A percentile compares a stretch with the other conserved stretches of the same genome.
Conservation (phyloP, 2,888 invertebrate genomes). For the Xanthia togata region DNA sequence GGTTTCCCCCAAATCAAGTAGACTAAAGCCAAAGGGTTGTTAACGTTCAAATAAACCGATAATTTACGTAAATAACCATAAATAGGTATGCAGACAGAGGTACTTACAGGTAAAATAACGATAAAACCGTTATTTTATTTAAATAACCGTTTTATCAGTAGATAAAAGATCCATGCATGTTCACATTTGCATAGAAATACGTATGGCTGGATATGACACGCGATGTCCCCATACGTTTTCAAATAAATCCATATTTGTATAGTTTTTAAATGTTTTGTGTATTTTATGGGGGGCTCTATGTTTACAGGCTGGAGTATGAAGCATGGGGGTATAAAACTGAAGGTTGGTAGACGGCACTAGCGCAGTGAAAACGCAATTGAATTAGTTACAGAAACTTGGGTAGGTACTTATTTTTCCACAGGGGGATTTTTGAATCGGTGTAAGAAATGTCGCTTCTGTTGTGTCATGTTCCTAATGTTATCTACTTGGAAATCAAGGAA, state of each 20-base stretch:
- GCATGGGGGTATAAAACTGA: slow-evolving; percentile 19
- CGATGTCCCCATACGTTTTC: slow-evolving; percentile 61
- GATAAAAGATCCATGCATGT: slow-evolving; percentile 54
- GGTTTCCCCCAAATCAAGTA: slow-evolving; percentile 2
- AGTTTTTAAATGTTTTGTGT: slow-evolving; percentile 49
- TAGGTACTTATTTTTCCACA: background rate
- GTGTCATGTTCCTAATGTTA: background rate
- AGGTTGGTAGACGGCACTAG: background rate
- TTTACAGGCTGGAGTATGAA: slow-evolving; percentile 24
- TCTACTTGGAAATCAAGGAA: background rate
- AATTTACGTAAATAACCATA: slow-evolving; percentile 12
- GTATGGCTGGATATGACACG: slow-evolving; percentile 66
- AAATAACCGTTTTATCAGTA: slow-evolving; percentile 43
- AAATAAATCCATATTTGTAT: slow-evolving; percentile 57
- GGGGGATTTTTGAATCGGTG: background rate
- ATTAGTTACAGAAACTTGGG: background rate
- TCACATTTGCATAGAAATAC: slow-evolving; percentile 65
- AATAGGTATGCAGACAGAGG: background rate
- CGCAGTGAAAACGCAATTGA: too few relatives aligned
- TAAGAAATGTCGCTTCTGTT: background rate
- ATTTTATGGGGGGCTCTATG: slow-evolving; percentile 49
- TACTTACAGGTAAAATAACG: slow-evolving; percentile 21
- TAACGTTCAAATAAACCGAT: slow-evolving; percentile 24
- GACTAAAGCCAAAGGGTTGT: slow-evolving; percentile 17
- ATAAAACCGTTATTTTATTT: slow-evolving; percentile 38